Percentiles rank a stretch among this genome's conserved stretches.
These are phyloP conservation scores for Pyrgilauda ruficollis DNA, from an alignment of 2,113 vertebrate species.

Conservation along the genomic window DNA sequence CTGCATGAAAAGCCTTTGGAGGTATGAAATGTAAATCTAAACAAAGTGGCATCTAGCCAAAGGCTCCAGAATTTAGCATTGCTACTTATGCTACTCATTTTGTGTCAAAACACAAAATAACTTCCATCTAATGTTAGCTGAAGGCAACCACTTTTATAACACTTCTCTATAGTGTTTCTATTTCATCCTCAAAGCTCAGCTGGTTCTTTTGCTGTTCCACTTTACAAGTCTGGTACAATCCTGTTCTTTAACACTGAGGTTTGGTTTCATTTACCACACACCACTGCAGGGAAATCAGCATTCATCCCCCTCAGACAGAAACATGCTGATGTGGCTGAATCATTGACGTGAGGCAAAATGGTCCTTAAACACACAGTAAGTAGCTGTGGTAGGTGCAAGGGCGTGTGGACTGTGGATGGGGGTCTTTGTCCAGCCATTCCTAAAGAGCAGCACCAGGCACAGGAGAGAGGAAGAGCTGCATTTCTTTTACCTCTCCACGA, in stretches of 20 bases:
- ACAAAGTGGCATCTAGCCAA: neutral
- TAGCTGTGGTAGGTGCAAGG: neutral
- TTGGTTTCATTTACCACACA: neutral
- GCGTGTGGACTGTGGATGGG: neutral
- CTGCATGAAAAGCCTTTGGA: neutral
- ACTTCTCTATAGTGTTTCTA: neutral
- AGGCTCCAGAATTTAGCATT: neutral
- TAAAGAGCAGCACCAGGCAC: neutral
- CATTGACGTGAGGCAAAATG: neutral
- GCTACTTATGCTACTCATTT: neutral
- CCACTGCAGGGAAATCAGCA: neutral
- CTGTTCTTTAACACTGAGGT: neutral
- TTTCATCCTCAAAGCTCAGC: neutral
- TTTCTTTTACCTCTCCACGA: neutral
- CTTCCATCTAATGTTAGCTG: neutral
- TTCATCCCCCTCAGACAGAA: neutral
- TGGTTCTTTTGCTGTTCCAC: neutral
- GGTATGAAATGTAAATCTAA: neutral
- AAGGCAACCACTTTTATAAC: neutral
- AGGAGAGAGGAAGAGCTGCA: neutral
- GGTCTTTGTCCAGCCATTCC: neutral
- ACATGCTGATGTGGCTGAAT: neutral
- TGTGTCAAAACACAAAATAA: neutral
- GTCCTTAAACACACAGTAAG: neutral
- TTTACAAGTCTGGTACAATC: neutral